These are phyloP conservation scores for Drosophila varians DNA, from an alignment of 1,140 invertebrate species.

Conservation along the genomic window DNA sequence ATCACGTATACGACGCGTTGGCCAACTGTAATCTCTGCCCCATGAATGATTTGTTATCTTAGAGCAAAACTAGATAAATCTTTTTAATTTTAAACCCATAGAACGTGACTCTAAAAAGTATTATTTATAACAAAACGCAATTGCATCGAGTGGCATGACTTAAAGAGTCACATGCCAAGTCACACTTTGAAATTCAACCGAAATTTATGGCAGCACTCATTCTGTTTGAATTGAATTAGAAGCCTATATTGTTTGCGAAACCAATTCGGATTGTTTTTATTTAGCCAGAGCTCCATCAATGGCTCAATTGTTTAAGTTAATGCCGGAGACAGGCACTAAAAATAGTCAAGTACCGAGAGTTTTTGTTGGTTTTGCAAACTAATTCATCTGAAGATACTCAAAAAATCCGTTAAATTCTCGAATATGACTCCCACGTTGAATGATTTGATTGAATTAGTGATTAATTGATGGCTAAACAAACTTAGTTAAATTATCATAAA, in stretches of 20 bases:
- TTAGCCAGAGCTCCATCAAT: constrained; percentile 17
- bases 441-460: constrained; percentile 12
- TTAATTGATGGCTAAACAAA: constrained; percentile 15
- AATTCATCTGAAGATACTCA: constrained; percentile 14
- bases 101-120: background rate
- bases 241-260: constrained; percentile 4
- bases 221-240: background rate
- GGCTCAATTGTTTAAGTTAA: constrained; percentile 35
- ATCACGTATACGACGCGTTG: constrained; percentile 34
- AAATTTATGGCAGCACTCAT: background rate
- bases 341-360: constrained; percentile 6
- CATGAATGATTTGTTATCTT: constrained; percentile 1
- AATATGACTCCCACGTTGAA: constrained; percentile 4
- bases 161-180: background rate
- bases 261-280: background rate
- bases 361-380: constrained; percentile 3
- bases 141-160: background rate
- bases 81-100: too few species aligned
- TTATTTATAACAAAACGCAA: background rate
- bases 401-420: background rate
- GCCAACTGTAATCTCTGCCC: constrained; percentile 1
- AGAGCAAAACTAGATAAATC: background rate
- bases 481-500: constrained; percentile 2
- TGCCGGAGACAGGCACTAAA: constrained; percentile 6
- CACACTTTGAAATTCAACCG: background rate